These are phyloP conservation scores for Patella pellucida DNA, from an alignment of 2,888 invertebrate genomes.

Conservation along the genomic window DNA sequence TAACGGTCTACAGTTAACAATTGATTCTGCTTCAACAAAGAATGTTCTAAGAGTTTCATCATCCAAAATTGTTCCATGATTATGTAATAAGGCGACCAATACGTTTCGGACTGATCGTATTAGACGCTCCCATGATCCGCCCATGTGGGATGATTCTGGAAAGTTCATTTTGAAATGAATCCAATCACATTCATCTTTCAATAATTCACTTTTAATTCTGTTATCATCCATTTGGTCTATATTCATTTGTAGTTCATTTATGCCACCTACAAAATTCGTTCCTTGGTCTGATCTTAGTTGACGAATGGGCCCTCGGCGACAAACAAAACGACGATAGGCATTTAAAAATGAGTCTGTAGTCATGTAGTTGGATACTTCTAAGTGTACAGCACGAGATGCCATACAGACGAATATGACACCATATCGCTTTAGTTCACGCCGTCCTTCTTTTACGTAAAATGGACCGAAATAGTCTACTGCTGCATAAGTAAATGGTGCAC, in stretches of 20 bases:
- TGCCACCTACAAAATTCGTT: conserved; percentile 40
- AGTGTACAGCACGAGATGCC: conserved; percentile 54
- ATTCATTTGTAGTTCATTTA: conserved; percentile 12
- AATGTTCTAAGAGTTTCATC: conserved; percentile 35
- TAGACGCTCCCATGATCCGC: conserved; percentile 24
- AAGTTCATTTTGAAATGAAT: conserved; percentile 16
- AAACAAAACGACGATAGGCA: conserved; percentile 4
- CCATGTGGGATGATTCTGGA: conserved; percentile 20
- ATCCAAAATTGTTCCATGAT: conserved; percentile 14
- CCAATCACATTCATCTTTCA: conserved; percentile 9
- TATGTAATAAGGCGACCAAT: neutral
- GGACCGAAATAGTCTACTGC: conserved; percentile 26
- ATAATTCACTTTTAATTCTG: neutral
- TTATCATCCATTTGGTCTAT: conserved; percentile 4
- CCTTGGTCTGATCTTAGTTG: conserved; percentile 37
- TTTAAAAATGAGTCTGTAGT: conserved; percentile 45
- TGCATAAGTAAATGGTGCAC: conserved; percentile 25
- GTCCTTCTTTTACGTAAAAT: conserved; percentile 47
- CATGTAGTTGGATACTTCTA: conserved; percentile 45
- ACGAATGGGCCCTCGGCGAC: conserved; percentile 36
- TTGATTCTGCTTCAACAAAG: conserved; percentile 34
- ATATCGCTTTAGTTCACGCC: conserved; percentile 56
- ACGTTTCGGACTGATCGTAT: conserved; percentile 18
- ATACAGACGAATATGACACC: conserved; percentile 59
- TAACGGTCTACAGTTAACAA: conserved; percentile 38